Conservation (phyloP, 1,140 invertebrate genomes). For the Berghia stephanieae region DNA sequence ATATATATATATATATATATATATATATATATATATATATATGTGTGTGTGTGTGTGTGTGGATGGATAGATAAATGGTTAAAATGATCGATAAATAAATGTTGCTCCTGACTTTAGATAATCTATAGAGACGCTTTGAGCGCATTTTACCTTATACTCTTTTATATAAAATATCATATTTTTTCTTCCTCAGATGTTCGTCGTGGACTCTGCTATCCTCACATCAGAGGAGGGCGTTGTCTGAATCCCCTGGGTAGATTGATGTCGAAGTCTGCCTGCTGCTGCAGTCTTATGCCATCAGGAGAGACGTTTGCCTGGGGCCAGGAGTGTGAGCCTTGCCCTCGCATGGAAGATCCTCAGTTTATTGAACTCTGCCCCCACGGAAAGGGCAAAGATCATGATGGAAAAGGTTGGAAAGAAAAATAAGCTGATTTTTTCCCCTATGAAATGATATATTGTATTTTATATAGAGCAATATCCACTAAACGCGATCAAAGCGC, state of each 20-base stretch:
- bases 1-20: too few species aligned
- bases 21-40: too few species aligned
- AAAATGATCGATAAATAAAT: too few species aligned
- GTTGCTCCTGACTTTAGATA: too few species aligned
- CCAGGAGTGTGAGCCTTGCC: slow-evolving; percentile 81
- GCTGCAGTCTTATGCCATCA: slow-evolving; percentile 78
- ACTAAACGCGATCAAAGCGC: too few species aligned
- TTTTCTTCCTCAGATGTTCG: slow-evolving; percentile 74
- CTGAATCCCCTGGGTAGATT: slow-evolving; percentile 78
- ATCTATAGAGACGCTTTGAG: too few species aligned
- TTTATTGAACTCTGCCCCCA: slow-evolving; percentile 82
- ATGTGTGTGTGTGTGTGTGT: too few species aligned
- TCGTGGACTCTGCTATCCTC: slow-evolving; percentile 83
- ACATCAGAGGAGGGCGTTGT: slow-evolving; percentile 80
- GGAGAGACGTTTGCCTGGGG: slow-evolving; percentile 82
- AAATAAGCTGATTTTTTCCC: too few species aligned
- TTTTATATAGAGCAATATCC: too few species aligned
- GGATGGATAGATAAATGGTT: too few species aligned
- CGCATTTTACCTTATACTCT: too few species aligned
- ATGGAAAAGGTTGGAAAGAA: slow-evolving; percentile 76
- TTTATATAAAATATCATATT: slow-evolving; percentile 13
- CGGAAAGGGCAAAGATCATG: slow-evolving; percentile 82
- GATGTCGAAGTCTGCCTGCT: slow-evolving; percentile 86
- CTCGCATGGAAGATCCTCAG: slow-evolving; percentile 75
- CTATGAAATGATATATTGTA: too few species aligned